Base-by-base conservation (phyloP, 2,888 invertebrate species). In the Drosophila sordidula region DNA sequence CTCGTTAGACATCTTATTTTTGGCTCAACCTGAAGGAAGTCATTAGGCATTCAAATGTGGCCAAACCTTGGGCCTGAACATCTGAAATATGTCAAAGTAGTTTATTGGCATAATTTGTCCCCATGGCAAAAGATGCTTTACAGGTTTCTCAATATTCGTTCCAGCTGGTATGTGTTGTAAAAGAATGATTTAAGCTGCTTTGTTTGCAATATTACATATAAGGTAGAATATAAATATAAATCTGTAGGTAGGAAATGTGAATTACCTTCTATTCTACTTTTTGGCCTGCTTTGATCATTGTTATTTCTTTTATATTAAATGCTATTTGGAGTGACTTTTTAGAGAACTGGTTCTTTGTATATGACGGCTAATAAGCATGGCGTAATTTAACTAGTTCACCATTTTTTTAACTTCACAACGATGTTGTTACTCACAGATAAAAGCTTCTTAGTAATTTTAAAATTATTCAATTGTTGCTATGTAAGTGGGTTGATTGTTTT, bases 21-120 rank as follows among this genome's bases (percentile, higher is more conserved):
- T 41, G 39, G 18, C 16, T 12, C 26, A 42, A 46, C 51, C 64
- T 56, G 59, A 62, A 47, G 54, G 70, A 78, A 70, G 63, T 70
- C 78, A 75, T 78, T 80, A 80, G 69, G 72, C 68, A 78, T 80
- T 78, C 70, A 66, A 74, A 29, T 29, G 29, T 29, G 9, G 9
- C 29, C 29, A 29, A 78, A 68, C n/a, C 62, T 58, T 8, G 29
- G 68, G 77, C 66, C 34, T 68, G 62, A 54, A 56, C 61, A 65
- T 18, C 32, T 32, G n/a, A 12, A 39, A 39, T 8, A 39, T 29
- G 45, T 11, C 50, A 26, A n/a, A n/a, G 5, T n/a, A 9, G 26
- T 16, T 16, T 52, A 1, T 14, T 51, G 29, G 29, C 29, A 29
- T 9, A 29, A 29, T 51, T 50, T 25, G 11, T 22, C 22, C 1